These are phyloP conservation scores for Copidosoma aretas DNA, from an alignment of 2,888 invertebrate species.

Conservation along the genomic window DNA sequence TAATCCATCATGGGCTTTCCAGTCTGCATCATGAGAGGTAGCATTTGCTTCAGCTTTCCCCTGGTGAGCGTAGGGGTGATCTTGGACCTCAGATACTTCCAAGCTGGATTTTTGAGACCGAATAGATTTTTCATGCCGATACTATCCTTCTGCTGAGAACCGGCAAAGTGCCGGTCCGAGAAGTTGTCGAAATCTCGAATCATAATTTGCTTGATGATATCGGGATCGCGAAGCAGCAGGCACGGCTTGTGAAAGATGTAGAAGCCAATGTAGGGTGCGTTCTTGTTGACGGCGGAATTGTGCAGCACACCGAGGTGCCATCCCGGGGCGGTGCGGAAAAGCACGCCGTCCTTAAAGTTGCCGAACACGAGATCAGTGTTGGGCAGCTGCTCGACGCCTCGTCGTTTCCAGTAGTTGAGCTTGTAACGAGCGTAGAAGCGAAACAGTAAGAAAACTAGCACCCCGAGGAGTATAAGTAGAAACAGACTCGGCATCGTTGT, in stretches of 20 bases:
- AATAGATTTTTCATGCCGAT: constrained; percentile 61
- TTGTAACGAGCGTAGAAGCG: constrained; percentile 48
- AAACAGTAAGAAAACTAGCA: constrained; percentile 4
- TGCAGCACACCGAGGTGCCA: constrained; percentile 52
- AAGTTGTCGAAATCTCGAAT: constrained; percentile 65
- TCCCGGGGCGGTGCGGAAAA: constrained; percentile 54
- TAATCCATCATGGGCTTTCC: constrained; percentile 54
- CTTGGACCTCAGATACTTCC: constrained; percentile 65
- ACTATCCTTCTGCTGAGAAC: constrained; percentile 60
- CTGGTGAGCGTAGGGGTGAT: constrained; percentile 66
- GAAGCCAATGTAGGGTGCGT: constrained; percentile 62
- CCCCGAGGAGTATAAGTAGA: not conserved
- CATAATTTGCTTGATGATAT: constrained; percentile 63
- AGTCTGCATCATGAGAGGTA: constrained; percentile 62
- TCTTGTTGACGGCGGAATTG: constrained; percentile 41
- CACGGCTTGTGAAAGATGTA: constrained; percentile 64
- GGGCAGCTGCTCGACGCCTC: constrained; percentile 51
- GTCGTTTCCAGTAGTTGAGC: constrained; percentile 53
- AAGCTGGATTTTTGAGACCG: constrained; percentile 63
- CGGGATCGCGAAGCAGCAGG: constrained; percentile 62
- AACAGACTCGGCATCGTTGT: constrained; percentile 10
- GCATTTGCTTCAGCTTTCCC: constrained; percentile 67
- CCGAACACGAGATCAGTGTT: constrained; percentile 50
- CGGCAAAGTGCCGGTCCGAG: constrained; percentile 61
- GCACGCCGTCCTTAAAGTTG: constrained; percentile 53